These are phyloP conservation scores for Acanthacorydalis orientalis DNA, from an alignment of 2,888 invertebrate species.

Conservation along the genomic window DNA sequence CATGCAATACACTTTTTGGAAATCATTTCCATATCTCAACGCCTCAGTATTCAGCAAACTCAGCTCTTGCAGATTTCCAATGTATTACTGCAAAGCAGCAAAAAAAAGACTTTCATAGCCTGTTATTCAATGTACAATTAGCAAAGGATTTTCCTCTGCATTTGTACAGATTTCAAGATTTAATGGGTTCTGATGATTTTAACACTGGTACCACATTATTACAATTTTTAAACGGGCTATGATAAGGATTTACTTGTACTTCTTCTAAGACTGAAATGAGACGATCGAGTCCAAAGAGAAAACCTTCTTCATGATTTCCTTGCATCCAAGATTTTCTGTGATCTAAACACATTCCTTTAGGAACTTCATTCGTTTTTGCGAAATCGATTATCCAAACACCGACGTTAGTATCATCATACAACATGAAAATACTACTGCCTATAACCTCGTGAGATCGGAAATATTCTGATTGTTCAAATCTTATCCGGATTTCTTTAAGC, in stretches of 20 bases:
- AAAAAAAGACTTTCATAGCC: too few relatives aligned
- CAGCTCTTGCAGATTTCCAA: too few relatives aligned
- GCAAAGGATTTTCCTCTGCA: too few relatives aligned
- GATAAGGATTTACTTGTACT: conserved; percentile 14
- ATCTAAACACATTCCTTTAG: conserved; percentile 47
- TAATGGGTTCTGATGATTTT: too few relatives aligned
- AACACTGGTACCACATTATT: too few relatives aligned
- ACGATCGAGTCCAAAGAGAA: conserved; percentile 81
- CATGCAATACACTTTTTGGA: too few relatives aligned
- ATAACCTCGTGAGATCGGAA: conserved; percentile 84
- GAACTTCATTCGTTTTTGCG: conserved; percentile 73
- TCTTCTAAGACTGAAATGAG: conserved; percentile 55
- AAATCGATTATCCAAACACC: conserved; percentile 97
- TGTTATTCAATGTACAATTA: too few relatives aligned
- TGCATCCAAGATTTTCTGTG: conserved; percentile 74
- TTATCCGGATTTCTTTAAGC: conserved; percentile 56
- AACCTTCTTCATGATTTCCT: conserved; percentile 96
- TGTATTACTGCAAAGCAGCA: too few relatives aligned
- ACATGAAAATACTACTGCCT: conserved; percentile 85
- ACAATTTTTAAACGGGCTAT: too few relatives aligned
- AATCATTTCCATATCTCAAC: too few relatives aligned
- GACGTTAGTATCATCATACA: conserved; percentile 74
- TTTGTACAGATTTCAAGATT: too few relatives aligned
- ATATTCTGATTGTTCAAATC: conserved; percentile 68
- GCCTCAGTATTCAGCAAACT: too few relatives aligned